Evolutionary conservation across 2,888 invertebrate genomes (phyloP), one percentile per base, ranked within the genome.

Genomic region (Cinara cedri): DNA sequence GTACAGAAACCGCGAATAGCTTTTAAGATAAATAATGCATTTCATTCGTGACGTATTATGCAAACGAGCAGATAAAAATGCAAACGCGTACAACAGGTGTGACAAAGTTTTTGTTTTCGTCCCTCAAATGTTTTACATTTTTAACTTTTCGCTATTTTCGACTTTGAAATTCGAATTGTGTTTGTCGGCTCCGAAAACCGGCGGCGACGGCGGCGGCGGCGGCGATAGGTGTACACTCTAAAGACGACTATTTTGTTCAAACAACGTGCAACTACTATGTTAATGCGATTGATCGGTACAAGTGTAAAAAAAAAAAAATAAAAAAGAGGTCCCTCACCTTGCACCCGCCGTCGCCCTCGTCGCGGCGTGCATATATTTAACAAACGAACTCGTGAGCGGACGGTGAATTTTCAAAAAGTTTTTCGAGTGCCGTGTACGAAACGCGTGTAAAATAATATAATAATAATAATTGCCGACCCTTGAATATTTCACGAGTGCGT

Each of bases 401-500:
- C 42, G 14, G 42, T 65, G 74, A 63, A 54, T 75, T 75, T 72
- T 65, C 42, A 19, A 63, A 57, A 74, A 75, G 74, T 16, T 63
- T 75, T 75, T 75, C 74, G 4, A 75, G 74, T 75, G 54, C 9
- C 16, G 34, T 34, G 63, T 65, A 42, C n/a, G 54, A 65, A 65
- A 65, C 26, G 24, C 65, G 54, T 65, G 63, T 65, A 44, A 75
- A 75, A 75, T 65, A 75, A 75, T 65, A 75, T 65, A 75, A 75
- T 65, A 34, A 34, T 34, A 34, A 34, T 34, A 34, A 34, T 19
- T 44, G 74, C 54, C 54, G 11, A 65, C 74, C 74, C 44, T 63
- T 44, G n/a, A 65, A 63, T 54, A 54, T 51, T 62, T 42, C 49
- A 74, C 72, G 21, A 62, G 62, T 34, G 26, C 16, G 8, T 49